Evolutionary conservation across 2,888 invertebrate genomes (phyloP), one percentile per base, ranked within the genome.

Genomic region (Morpho achilles): DNA sequence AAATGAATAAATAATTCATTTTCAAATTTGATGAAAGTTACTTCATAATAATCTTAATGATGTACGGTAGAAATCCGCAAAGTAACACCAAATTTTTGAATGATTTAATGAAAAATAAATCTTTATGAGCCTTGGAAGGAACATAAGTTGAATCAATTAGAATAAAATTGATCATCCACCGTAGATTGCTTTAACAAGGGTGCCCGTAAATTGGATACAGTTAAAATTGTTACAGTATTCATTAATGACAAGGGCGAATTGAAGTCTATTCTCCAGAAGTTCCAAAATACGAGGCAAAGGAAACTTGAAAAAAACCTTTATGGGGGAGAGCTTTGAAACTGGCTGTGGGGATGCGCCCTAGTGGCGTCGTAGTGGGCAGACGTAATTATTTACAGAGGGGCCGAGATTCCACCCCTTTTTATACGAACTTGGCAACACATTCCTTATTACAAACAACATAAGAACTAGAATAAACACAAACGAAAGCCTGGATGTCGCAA

Each of bases 371-470:
- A 70, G 71, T 73, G 77, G 72, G 66, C 64, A 71, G 72, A 67
- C 76, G 84, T 84, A 85, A 87, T 88, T 87, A 88, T 87, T 87
- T 84, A 84, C 84, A 67, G 79, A 83, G 85, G 87, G 83, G 79
- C 74, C 73, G 79, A 74, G 80, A 80, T 81, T 79, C 76, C 76
- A 67, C 74, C 81, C 77, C 68, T 70, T 60, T 66, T 53, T 61
- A 46, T 49, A 54, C 42, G 22, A 48, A 43, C 52, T 67, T 65
- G 63, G 56, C 49, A 66, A 67, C 71, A 64, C 63, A 54, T 72
- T 65, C 66, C 60, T 61, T 62, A 63, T 52, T 57, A 41, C 56
- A 46, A 16, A 50, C 43, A 43, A 55, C 52, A 53, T 57, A 59
- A 52, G 61, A 55, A 43, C 56, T 43, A 57, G 54, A 59, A 63